Evolutionary conservation across 2,797 vertebrate species (phyloP).

Genomic region (Pangasius krempfi): DNA sequence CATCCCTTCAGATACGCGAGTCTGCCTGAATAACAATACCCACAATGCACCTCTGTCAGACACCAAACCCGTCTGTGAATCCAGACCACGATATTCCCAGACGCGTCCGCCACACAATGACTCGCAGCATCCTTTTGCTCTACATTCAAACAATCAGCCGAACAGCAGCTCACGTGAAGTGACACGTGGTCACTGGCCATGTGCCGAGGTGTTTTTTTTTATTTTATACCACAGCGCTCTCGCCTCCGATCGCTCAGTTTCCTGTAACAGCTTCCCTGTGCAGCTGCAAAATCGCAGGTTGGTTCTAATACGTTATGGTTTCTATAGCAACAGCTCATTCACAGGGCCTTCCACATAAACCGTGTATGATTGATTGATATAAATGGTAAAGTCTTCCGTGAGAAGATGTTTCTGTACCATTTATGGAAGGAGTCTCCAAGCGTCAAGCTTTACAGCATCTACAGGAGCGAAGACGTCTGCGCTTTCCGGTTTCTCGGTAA

Average conservation of each 20-base stretch:
- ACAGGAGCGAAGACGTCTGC: too few relatives aligned
- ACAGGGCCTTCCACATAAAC: neutral
- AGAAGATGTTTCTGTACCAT: neutral
- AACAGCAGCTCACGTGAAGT: neutral
- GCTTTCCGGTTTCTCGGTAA: too few relatives aligned
- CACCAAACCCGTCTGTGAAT: neutral
- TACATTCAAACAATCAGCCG: neutral
- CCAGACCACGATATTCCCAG: neutral
- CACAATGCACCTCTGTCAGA: conserved; percentile 6
- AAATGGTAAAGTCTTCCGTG: neutral
- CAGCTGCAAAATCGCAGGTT: neutral
- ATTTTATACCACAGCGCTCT: neutral
- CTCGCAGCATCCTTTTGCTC: neutral
- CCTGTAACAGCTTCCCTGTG: neutral
- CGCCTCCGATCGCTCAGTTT: neutral
- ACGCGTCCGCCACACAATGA: neutral
- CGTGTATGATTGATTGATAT: neutral
- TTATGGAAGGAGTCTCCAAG: neutral
- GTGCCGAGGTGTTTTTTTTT: neutral
- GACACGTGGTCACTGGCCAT: neutral
- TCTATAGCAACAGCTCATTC: neutral
- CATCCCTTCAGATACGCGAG: neutral
- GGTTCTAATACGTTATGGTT: neutral
- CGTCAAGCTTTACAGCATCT: neutral
- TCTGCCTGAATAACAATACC: neutral